A percentile compares a stretch with the other conserved stretches of the same genome.
Evolutionary conservation across 2,113 vertebrate species (phyloP).

Genomic region (Coregonus clupeaformis): DNA sequence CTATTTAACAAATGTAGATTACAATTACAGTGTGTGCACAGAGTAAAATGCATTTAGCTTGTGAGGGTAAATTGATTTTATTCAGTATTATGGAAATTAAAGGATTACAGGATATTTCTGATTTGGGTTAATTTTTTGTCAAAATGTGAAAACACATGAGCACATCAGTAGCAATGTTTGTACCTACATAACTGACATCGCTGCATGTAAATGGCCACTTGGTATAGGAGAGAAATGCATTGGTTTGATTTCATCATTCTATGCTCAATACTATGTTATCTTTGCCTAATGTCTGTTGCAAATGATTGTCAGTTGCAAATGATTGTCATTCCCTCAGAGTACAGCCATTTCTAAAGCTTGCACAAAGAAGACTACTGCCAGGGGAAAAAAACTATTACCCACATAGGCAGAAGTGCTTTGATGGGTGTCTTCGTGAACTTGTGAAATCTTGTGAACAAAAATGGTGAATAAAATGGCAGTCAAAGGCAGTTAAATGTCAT

Average conservation of each 20-base stretch:
- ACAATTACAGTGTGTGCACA: no score
- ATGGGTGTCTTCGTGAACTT: conserved; percentile 44
- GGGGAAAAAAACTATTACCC: conserved; percentile 45
- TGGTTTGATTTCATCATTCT: conserved; percentile 35
- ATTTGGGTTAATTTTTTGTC: no score
- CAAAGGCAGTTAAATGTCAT: conserved; percentile 66
- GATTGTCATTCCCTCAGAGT: conserved; percentile 54
- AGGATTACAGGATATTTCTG: no score
- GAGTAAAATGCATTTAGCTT: no score
- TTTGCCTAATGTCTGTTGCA: conserved; percentile 41
- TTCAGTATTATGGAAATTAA: no score
- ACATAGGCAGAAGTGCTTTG: conserved; percentile 50
- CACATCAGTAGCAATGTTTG: neutral
- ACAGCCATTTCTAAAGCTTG: conserved; percentile 58
- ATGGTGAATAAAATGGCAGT: conserved; percentile 61
- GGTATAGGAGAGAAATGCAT: conserved; percentile 19
- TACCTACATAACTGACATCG: conserved; percentile 7
- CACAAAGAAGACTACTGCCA: conserved; percentile 36
- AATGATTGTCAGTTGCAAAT: conserved; percentile 61
- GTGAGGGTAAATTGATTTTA: no score
- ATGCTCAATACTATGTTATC: conserved; percentile 37
- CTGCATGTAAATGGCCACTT: conserved; percentile 20
- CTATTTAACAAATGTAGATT: no score
- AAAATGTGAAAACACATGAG: neutral
- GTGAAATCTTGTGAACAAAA: conserved; percentile 45